Base-by-base conservation (phyloP, 2,888 invertebrate species). In the Aquatica leii region DNA sequence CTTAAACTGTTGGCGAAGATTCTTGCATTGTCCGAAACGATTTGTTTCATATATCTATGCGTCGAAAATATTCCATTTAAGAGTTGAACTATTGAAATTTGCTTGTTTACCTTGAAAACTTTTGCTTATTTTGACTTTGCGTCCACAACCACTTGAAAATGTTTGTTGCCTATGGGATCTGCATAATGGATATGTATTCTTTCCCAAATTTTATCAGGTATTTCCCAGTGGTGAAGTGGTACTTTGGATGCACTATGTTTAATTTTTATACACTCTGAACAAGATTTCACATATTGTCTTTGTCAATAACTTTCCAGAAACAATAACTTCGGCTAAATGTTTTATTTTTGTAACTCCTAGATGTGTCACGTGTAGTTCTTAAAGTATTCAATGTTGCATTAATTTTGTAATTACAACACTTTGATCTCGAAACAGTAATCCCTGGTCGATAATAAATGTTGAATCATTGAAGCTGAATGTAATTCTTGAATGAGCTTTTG, bases 131-230 rank as follows among this genome's bases (percentile, higher is more conserved):
- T 8, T 15, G 43, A 43, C 3, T 15, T 15, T 15, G 43, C 14
- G 17, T 43, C 43, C 4, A 43, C 61, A 14, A 66, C 35, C 11
- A 70, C 62, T 11, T 70, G 51, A 14, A 70, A 51, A 55, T 57
- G 52, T 37, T 18, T 62, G 6, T 58, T 66, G 6, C 24, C 50
- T 20, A 72, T 37, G 20, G 74, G 75, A 64, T 74, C 73, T 59
- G 74, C 72, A 61, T 73, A 76, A 67, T 76, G 73, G 34, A 78
- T 69, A 57, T 77, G 77, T 6, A 77, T 35, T 11, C 74, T 46
- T 41, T 68, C 58, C 73, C 74, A 77, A 5, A 71, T 62, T 51
- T 51, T 53, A 9, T 54, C 55, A 1, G 73, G 70, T 35, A 59
- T 64, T 49, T 73, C 69, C 73, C 72, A 74, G 4, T 67, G 68